A percentile compares a stretch with the other conserved stretches of the same genome.
These are phyloP conservation scores for Drosophila insularis DNA, from an alignment of 1,140 invertebrate genomes.

Conservation along the genomic window DNA sequence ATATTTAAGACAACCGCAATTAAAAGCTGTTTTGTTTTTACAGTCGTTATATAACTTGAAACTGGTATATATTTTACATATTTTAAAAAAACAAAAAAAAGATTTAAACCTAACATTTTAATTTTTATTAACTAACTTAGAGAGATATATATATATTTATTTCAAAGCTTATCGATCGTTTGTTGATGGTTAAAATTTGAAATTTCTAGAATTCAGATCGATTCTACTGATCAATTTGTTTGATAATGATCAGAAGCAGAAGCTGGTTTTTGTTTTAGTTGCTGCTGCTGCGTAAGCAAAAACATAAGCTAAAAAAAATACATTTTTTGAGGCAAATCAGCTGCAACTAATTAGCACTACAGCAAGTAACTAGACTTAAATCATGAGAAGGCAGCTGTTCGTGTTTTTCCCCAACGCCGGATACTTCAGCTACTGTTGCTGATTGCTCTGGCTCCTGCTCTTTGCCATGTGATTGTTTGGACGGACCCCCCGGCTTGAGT, in stretches of 20 bases:
- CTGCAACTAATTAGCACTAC: constrained; percentile 56
- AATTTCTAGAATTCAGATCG: neutral
- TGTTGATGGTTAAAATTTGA: neutral
- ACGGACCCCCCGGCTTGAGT: neutral
- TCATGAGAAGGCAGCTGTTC: constrained; percentile 56
- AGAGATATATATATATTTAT: neutral
- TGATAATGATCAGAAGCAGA: neutral
- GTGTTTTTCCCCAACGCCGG: neutral
- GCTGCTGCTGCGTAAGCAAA: neutral
- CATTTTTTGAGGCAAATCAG: neutral
- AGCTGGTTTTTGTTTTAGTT: neutral
- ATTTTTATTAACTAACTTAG: neutral
- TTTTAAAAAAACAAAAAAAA: neutral
- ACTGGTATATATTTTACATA: neutral
- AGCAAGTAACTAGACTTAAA: constrained; percentile 58
- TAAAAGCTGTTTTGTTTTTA: too few species aligned
- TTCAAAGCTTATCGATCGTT: too few species aligned
- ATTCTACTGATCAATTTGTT: neutral
- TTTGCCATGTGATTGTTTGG: constrained; percentile 6
- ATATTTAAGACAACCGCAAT: too few species aligned
- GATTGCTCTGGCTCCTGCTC: neutral
- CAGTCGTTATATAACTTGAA: too few species aligned
- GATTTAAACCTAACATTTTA: too few species aligned
- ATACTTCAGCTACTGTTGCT: neutral
- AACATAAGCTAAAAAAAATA: neutral